These are phyloP conservation scores for Nesidiocoris tenuis DNA, from an alignment of 2,888 invertebrate species.

Conservation along the genomic window DNA sequence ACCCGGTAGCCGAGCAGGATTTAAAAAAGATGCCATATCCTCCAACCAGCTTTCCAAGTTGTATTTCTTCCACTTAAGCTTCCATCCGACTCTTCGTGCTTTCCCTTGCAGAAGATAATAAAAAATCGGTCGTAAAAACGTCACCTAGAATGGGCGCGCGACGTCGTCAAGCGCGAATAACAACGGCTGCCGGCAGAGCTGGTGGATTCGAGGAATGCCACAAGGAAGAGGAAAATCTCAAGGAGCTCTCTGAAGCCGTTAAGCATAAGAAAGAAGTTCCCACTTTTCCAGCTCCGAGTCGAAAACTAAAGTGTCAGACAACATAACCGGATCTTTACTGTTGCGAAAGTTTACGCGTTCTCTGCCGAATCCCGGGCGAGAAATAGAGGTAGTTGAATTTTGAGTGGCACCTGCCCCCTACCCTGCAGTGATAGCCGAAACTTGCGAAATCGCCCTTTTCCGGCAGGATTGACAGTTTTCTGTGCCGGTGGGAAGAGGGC, in stretches of 20 bases:
- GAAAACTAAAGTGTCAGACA: neutral
- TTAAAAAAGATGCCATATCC: slow-evolving; percentile 8
- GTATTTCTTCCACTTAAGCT: slow-evolving; percentile 8
- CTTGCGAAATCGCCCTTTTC: too few relatives aligned
- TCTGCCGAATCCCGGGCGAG: too few relatives aligned
- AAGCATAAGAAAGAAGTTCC: neutral
- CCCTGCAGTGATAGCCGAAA: too few relatives aligned
- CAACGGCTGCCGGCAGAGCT: neutral
- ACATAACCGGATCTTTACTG: neutral
- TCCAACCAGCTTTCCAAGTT: slow-evolving; percentile 1
- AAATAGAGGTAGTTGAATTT: too few relatives aligned
- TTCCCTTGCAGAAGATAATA: slow-evolving; percentile 5
- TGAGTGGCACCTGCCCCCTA: too few relatives aligned
- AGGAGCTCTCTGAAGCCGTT: neutral
- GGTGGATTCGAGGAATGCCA: neutral
- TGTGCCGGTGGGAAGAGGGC: too few relatives aligned
- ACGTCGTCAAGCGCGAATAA: neutral
- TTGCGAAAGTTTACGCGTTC: neutral
- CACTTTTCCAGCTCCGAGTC: neutral
- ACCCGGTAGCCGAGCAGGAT: neutral
- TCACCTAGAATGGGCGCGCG: neutral
- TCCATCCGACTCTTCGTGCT: neutral
- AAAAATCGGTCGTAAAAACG: neutral
- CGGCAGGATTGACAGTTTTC: too few relatives aligned
- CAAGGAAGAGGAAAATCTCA: neutral